Conservation (phyloP, 2,797 vertebrate species). For the Lithobates pipiens region DNA sequence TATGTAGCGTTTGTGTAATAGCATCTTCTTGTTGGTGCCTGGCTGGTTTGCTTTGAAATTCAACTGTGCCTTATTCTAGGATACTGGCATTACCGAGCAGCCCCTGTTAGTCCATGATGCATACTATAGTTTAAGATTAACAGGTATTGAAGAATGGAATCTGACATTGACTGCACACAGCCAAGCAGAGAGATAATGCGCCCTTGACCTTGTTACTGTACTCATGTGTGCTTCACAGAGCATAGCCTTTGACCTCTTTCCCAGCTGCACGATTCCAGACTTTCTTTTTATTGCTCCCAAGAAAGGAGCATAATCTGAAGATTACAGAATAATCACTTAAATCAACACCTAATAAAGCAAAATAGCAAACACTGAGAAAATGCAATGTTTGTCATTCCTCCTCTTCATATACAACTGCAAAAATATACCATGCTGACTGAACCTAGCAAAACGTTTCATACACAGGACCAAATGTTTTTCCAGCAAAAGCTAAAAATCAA, state of each 20-base stretch:
- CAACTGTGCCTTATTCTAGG: background rate
- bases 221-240: background rate
- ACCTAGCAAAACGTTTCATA: no score
- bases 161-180: background rate
- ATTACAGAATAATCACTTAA: background rate
- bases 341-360: no score
- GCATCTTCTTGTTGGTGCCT: background rate
- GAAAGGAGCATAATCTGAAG: background rate
- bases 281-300: background rate
- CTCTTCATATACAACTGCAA: no score
- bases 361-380: no score
- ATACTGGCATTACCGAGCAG: background rate
- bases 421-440: no score
- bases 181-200: background rate
- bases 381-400: no score
- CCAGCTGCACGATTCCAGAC: background rate
- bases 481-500: no score
- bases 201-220: slow-evolving; percentile 3
- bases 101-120: background rate
- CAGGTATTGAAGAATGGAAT: slow-evolving; percentile 1
- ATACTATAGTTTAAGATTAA: background rate
- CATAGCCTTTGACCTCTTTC: background rate
- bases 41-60: background rate
- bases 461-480: no score
- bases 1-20: background rate